These are phyloP conservation scores for Oppia nitens DNA, from an alignment of 1,140 invertebrate genomes.

Conservation along the genomic window DNA sequence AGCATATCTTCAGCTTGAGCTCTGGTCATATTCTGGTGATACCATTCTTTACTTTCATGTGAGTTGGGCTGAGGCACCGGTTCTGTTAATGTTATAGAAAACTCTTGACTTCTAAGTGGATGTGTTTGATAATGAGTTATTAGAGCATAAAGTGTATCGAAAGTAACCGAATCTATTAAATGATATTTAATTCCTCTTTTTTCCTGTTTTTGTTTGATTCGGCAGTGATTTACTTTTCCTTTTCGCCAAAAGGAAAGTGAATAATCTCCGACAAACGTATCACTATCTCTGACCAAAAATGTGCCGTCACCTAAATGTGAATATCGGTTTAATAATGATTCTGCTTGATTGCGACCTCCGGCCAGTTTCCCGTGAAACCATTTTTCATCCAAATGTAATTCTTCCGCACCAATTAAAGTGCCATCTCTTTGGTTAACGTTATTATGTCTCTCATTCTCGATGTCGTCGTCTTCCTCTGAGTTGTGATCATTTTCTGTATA, in stretches of 20 bases:
- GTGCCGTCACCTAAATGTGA: conserved; percentile 80
- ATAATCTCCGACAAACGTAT: conserved; percentile 91
- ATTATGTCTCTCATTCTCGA: conserved; percentile 15
- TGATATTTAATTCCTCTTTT: conserved; percentile 75
- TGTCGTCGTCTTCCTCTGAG: conserved; percentile 35
- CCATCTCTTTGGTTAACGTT: not conserved
- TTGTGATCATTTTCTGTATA: conserved; percentile 49
- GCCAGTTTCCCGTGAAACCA: conserved; percentile 82
- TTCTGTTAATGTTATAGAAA: conserved; percentile 65
- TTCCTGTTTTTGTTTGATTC: conserved; percentile 72
- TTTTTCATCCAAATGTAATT: conserved; percentile 81
- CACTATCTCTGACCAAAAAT: conserved; percentile 82
- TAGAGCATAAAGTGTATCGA: conserved; percentile 79
- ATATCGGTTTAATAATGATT: conserved; percentile 54
- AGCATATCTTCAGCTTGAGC: conserved; percentile 69
- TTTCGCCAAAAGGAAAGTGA: conserved; percentile 83
- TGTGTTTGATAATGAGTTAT: conserved; percentile 77
- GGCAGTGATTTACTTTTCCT: conserved; percentile 74
- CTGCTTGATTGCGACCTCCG: conserved; percentile 47
- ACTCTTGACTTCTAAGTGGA: conserved; percentile 69
- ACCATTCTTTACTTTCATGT: conserved; percentile 89
- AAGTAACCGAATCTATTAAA: conserved; percentile 69
- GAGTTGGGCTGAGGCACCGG: conserved; percentile 82
- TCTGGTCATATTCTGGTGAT: conserved; percentile 58
- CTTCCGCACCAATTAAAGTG: conserved; percentile 37